Base-by-base conservation (phyloP, 2,888 invertebrate species). In the Synergus gifuensis region DNA sequence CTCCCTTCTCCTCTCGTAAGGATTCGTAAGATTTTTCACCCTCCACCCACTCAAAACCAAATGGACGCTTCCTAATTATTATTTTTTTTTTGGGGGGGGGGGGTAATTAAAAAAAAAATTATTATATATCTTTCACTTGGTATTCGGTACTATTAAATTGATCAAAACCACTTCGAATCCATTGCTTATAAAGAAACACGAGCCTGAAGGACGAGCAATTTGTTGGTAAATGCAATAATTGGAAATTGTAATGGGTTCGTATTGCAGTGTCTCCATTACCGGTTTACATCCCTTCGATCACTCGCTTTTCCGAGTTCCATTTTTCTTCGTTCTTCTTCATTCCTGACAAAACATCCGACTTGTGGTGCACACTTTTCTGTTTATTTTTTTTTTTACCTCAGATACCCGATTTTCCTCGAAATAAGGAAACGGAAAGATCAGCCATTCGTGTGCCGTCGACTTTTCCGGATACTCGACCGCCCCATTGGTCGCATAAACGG, bases 151-250 rank as follows among this genome's bases (percentile, higher is more conserved):
- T 28, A 28, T 28, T 3, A 28, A 36, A 36, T 36, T 44, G 7
- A 11, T 44, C 9, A 11, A 44, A 44, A 44, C 44, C 2, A 64
- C 1, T 9, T 16, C 14, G 0, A 22, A 22, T 40, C 28, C 8
- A 64, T 16, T 36, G 18, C 63, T 63, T 12, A 3, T 63, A n/a
- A 12, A 63, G 14, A 63, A 22, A 63, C 22, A 22, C 0, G 63
- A 63, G 63, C 4, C 14, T 80, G 77, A 78, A 79, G 67, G 79
- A 82, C 87, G 86, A 88, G 88, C 88, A 86, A 90, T 91, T 91
- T 90, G 87, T 87, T 86, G 86, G 86, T 87, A 89, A 90, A 90
- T 87, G 90, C 90, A 89, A 89, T 91, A 91, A 91, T 91, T 91
- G 90, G 88, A 88, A 91, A 91, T 90, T 87, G 90, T 90, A 91